Evolutionary conservation across 92 coral and sea anemone species (phyloP).

Genomic region (Palythoa heliodiscus): DNA sequence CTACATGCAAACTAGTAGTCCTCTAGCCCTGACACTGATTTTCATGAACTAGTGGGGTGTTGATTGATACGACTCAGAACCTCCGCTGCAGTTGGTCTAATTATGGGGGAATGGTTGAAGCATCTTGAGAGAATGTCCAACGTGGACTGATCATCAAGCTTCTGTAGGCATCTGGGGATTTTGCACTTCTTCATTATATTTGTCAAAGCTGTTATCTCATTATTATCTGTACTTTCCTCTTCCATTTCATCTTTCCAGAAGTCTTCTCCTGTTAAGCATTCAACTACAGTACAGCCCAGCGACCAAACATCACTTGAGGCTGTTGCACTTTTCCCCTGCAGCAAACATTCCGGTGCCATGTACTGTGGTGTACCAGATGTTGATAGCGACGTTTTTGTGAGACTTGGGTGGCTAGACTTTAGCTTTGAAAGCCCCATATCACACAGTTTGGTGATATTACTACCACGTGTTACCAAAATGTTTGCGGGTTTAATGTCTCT

Average conservation of each 20-base stretch:
- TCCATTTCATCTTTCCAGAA: slow-evolving; percentile 15
- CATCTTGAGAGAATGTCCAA: slow-evolving; percentile 11
- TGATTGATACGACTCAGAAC: slow-evolving; percentile 25
- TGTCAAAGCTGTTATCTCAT: neutral
- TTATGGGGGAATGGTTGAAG: slow-evolving; percentile 9
- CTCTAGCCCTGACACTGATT: slow-evolving; percentile 39
- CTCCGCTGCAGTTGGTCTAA: slow-evolving; percentile 20
- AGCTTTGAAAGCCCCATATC: slow-evolving; percentile 51
- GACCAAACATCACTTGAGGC: slow-evolving; percentile 37
- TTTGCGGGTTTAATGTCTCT: slow-evolving; percentile 56
- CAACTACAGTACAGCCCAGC: slow-evolving; percentile 24
- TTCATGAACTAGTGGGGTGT: slow-evolving; percentile 28
- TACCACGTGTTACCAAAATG: slow-evolving; percentile 29
- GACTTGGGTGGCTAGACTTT: slow-evolving; percentile 10
- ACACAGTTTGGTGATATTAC: slow-evolving; percentile 30
- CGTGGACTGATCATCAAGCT: slow-evolving; percentile 26
- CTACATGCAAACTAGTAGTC: slow-evolving; percentile 28
- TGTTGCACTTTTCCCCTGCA: slow-evolving; percentile 26
- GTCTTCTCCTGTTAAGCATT: slow-evolving; percentile 22
- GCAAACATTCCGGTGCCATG: slow-evolving; percentile 43
- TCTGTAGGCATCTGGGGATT: slow-evolving; percentile 21
- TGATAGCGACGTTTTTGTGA: neutral
- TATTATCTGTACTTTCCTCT: no score
- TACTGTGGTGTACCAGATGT: slow-evolving; percentile 27
- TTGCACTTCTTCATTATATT: slow-evolving; percentile 34